A percentile compares a stretch with the other conserved stretches of the same genome.
phyloP scores from a whole-genome alignment of 1,140 invertebrate genomes.

The Zaprionus inermis region DNA sequence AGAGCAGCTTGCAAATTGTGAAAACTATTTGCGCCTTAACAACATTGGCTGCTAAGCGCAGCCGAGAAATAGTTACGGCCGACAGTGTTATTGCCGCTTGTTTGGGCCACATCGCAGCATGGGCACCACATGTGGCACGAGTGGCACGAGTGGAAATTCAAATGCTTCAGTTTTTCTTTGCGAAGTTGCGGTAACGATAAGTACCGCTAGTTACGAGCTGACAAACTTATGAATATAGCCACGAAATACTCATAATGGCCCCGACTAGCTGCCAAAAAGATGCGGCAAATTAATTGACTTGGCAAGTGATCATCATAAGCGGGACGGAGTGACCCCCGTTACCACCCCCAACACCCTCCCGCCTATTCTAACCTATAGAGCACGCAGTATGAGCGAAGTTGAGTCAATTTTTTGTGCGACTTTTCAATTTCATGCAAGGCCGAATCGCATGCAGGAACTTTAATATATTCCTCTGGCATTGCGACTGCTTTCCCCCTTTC shows the following conservation, averaged over 20 bases:
- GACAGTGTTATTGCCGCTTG: conserved; percentile 60
- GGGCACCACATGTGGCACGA: conserved; percentile 19
- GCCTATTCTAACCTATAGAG: not conserved
- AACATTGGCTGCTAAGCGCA: conserved; percentile 78
- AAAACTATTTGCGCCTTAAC: conserved; percentile 77
- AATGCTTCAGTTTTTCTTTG: conserved; percentile 10
- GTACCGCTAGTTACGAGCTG: conserved; percentile 33
- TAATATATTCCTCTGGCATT: conserved; percentile 51
- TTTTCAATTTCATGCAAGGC: conserved; percentile 56
- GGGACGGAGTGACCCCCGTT: too few relatives aligned
- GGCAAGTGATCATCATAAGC: not conserved
- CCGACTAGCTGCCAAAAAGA: not conserved
- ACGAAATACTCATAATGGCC: conserved; percentile 15
- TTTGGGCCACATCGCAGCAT: conserved; percentile 18
- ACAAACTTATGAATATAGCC: conserved; percentile 41
- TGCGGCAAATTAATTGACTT: conserved; percentile 1
- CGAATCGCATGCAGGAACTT: conserved; percentile 48
- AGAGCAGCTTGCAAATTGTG: conserved; percentile 52
- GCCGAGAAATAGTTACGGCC: conserved; percentile 68
- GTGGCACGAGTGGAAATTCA: not conserved
- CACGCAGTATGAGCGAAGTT: not conserved
- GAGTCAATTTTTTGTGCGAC: not conserved
- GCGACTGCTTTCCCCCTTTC: conserved; percentile 14
- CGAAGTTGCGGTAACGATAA: conserved; percentile 48
- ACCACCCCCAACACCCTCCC: too few relatives aligned